These are phyloP conservation scores for Myotis vivesi DNA, from an alignment of 2,797 vertebrate species.

Conservation along the genomic window DNA sequence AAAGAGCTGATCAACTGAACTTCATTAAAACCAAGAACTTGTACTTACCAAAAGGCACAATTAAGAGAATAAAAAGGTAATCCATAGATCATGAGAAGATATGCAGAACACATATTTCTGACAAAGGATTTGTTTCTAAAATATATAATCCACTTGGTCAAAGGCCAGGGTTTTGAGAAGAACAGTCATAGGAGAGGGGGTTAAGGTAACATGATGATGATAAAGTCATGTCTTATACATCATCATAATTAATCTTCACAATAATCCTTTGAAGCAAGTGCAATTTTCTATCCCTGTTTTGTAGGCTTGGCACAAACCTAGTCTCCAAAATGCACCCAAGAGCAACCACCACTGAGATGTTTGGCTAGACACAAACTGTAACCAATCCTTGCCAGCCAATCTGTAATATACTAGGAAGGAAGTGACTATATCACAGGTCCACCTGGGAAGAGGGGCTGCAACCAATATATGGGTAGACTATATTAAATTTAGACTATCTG, in stretches of 20 bases:
- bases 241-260: neutral
- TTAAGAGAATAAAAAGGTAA: neutral
- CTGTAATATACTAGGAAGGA: neutral
- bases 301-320: neutral
- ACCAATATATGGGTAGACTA: neutral
- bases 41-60: neutral
- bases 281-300: neutral
- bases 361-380: neutral
- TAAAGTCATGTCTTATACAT: neutral
- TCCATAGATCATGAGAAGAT: neutral
- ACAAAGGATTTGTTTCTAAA: slow-evolving; percentile 3
- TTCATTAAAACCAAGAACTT: neutral
- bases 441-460: neutral
- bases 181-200: too few relatives aligned
- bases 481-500: neutral
- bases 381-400: neutral
- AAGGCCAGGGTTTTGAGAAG: neutral
- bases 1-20: neutral
- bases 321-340: neutral
- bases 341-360: neutral
- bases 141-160: neutral
- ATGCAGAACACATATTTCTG: neutral
- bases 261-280: neutral
- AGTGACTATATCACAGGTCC: neutral
- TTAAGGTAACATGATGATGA: neutral